phyloP scores from a whole-genome alignment of 1,140 invertebrate genomes.

The Neotoxoptera formosana region DNA sequence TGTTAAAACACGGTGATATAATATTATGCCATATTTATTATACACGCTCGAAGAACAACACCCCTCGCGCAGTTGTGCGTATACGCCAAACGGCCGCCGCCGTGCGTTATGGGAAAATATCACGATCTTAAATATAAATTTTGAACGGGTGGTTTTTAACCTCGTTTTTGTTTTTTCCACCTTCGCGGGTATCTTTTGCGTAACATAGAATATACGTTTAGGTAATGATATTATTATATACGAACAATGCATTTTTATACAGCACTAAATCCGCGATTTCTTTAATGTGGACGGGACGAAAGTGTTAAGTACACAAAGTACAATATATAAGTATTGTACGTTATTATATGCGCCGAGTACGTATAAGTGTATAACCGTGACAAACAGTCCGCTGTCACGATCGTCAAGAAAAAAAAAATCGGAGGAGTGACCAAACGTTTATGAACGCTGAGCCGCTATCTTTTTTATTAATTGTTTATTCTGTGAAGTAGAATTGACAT shows the following conservation, averaged over 20 bases:
- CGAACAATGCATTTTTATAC: neutral
- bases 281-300: neutral
- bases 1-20: neutral
- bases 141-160: neutral
- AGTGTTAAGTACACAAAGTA: neutral
- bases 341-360: neutral
- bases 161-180: neutral
- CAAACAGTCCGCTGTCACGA: too few species aligned
- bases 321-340: too few species aligned
- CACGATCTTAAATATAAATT: neutral
- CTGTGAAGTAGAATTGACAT: neutral
- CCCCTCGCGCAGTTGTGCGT: neutral
- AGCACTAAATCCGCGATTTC: neutral
- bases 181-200: neutral
- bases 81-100: neutral
- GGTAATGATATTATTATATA: neutral
- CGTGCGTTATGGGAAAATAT: neutral
- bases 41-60: neutral
- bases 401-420: neutral
- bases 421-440: neutral
- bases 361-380: neutral
- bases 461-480: neutral
- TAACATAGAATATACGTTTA: neutral
- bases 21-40: neutral
- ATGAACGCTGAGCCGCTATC: neutral